These are phyloP conservation scores for Motacilla tschutschensis DNA, from an alignment of 2,113 vertebrate genomes.

Conservation along the genomic window DNA sequence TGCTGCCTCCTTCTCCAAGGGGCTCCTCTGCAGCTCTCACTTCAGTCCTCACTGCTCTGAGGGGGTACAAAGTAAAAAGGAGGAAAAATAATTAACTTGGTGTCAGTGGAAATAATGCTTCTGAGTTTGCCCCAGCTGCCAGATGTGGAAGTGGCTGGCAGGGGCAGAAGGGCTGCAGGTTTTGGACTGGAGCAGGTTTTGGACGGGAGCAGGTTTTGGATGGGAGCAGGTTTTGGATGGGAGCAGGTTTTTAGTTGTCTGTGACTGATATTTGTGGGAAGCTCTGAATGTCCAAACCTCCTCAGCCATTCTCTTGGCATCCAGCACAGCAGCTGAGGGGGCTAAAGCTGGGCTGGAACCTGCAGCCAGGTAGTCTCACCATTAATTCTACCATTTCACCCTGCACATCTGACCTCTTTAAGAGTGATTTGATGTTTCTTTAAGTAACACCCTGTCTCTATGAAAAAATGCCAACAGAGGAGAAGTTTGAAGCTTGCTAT, in stretches of 20 bases:
- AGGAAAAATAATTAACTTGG: background rate
- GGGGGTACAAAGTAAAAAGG: background rate
- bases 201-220: background rate
- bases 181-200: background rate
- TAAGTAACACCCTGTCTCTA: conserved; percentile 43
- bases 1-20: background rate
- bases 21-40: background rate
- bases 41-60: background rate
- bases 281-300: background rate
- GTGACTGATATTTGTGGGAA: background rate
- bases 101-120: background rate
- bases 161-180: background rate
- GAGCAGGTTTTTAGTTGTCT: background rate
- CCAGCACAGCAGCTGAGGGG: background rate
- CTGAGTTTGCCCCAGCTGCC: background rate
- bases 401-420: conserved; percentile 34
- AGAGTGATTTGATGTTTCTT: conserved; percentile 46
- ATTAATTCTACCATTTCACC: conserved; percentile 19
- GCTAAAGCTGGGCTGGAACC: background rate
- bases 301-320: background rate
- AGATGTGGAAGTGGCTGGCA: background rate
- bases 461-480: conserved; percentile 55
- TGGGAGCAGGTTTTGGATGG: background rate
- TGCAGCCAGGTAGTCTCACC: background rate
- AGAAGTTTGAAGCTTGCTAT: conserved; percentile 35